A percentile compares a stretch with the other conserved stretches of the same genome.
Evolutionary conservation across 1,140 invertebrate species (phyloP).

Genomic region (Coenobita brevimanus): DNA sequence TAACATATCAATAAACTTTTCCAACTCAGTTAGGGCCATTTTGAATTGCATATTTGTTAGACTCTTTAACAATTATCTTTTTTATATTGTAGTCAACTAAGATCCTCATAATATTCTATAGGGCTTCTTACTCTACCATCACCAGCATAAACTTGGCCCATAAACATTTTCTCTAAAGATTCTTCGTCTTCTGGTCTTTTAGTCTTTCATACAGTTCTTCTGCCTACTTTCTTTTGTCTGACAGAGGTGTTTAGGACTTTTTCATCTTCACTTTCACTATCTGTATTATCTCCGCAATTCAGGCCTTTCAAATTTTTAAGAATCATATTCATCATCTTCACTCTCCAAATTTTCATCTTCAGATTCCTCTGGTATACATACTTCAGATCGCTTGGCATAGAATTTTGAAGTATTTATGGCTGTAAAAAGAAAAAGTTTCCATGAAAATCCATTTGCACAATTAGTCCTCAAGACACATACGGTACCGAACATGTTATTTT

Average conservation of each 20-base stretch:
- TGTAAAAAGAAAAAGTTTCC: neutral
- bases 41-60: no score
- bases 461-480: neutral
- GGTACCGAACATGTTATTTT: no score
- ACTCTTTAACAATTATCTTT: no score
- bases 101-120: no score
- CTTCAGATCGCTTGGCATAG: no score
- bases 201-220: no score
- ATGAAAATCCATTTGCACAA: no score
- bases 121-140: no score
- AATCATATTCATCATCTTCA: no score
- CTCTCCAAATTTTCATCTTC: constrained; percentile 43
- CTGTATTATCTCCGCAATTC: constrained; percentile 4
- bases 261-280: constrained; percentile 22
- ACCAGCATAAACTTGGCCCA: no score
- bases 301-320: constrained; percentile 4
- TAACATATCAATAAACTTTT: constrained; percentile 53
- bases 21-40: constrained; percentile 34
- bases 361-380: constrained; percentile 28
- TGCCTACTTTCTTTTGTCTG: no score
- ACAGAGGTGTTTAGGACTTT: neutral
- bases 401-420: neutral
- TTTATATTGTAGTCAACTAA: constrained; percentile 43
- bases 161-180: constrained; percentile 2
- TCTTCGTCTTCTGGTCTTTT: no score